These are phyloP conservation scores for Ephialtes manifestator DNA, from an alignment of 2,888 invertebrate species.

Conservation along the genomic window DNA sequence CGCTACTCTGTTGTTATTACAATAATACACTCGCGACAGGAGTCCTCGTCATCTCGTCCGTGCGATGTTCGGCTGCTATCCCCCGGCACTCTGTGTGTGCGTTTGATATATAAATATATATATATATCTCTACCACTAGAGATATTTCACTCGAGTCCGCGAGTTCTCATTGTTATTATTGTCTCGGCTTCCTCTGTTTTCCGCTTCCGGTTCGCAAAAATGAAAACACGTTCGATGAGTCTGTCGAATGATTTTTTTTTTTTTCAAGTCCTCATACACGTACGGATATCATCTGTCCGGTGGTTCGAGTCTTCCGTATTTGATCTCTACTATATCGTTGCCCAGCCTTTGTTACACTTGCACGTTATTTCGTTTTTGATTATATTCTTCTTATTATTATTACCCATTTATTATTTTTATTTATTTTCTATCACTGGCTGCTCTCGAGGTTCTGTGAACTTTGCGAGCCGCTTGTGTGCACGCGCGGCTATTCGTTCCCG, in stretches of 20 bases:
- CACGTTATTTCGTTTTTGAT: not conserved
- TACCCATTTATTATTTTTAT: not conserved
- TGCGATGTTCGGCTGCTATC: not conserved
- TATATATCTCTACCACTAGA: not conserved
- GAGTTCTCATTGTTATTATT: conserved; percentile 44
- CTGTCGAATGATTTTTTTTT: not conserved
- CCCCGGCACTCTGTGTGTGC: not conserved
- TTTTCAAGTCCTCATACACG: not conserved
- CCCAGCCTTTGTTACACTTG: not conserved
- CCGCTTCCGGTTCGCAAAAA: conserved; percentile 48
- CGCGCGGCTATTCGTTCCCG: conserved; percentile 52
- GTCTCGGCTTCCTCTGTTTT: not conserved
- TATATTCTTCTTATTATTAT: not conserved
- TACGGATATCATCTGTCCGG: not conserved
- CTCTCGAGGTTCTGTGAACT: conserved; percentile 53
- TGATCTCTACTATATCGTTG: not conserved
- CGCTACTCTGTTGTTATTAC: conserved; percentile 5
- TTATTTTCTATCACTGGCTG: conserved; percentile 1
- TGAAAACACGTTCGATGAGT: conserved; percentile 6
- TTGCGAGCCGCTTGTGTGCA: conserved; percentile 26
- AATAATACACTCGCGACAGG: conserved; percentile 25
- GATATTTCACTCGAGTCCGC: conserved; percentile 10
- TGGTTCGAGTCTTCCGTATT: not conserved
- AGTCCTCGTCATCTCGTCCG: conserved; percentile 52
- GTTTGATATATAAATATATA: not conserved